A percentile compares a stretch with the other conserved stretches of the same genome.
Evolutionary conservation across 2,888 invertebrate genomes (phyloP).

Genomic region (Melikaiella ostensackeni): DNA sequence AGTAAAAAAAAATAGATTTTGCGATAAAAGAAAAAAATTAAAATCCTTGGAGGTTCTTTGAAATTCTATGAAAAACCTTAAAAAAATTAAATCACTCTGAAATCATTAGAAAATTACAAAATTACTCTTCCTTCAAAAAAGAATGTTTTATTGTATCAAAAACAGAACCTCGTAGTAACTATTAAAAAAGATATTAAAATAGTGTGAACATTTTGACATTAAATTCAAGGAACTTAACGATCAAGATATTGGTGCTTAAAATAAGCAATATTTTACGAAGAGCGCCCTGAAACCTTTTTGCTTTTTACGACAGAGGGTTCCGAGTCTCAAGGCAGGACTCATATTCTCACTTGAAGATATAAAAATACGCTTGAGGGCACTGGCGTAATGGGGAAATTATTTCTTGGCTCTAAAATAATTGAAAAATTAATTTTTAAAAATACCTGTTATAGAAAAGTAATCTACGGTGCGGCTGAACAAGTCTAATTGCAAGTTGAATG

Average conservation of each 20-base stretch:
- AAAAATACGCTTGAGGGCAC: neutral
- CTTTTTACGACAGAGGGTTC: neutral
- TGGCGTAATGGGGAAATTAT: too few relatives aligned
- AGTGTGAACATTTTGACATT: slow-evolving; percentile 12
- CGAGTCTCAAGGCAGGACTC: too few relatives aligned
- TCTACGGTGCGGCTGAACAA: too few relatives aligned
- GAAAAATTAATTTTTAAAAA: neutral
- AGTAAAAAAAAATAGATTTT: too few relatives aligned
- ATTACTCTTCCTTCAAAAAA: neutral
- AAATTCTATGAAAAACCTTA: too few relatives aligned
- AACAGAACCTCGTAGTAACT: neutral
- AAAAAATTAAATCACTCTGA: too few relatives aligned
- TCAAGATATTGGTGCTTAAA: neutral
- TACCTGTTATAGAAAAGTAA: neutral
- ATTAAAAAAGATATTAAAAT: slow-evolving; percentile 22
- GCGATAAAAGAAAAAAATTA: too few relatives aligned
- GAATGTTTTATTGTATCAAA: too few relatives aligned
- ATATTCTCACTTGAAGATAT: neutral
- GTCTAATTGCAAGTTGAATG: too few relatives aligned
- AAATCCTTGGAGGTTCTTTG: too few relatives aligned
- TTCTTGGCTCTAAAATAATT: neutral
- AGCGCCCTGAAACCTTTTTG: neutral
- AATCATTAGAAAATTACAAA: too few relatives aligned
- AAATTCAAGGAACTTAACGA: too few relatives aligned
- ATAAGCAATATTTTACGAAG: slow-evolving; percentile 15